These are phyloP conservation scores for Taurulus bubalis DNA, from an alignment of 2,113 vertebrate species.

Conservation along the genomic window DNA sequence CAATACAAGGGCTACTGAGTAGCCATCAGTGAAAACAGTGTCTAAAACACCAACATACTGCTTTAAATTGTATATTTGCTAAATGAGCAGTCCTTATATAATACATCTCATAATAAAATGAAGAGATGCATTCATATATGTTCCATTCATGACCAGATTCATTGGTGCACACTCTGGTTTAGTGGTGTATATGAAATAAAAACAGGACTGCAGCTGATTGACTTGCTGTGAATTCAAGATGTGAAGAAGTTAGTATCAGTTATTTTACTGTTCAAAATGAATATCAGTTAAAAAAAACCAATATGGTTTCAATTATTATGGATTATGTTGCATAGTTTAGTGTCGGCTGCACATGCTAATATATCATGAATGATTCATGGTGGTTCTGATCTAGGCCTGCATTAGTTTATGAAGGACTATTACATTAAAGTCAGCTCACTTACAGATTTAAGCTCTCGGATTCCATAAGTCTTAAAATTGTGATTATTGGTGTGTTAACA, in stretches of 20 bases:
- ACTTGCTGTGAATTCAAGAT: neutral
- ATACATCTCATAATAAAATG: neutral
- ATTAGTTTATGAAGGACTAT: neutral
- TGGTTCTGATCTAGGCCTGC: neutral
- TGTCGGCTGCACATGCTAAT: constrained; percentile 32
- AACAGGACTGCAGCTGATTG: neutral
- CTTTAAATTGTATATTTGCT: neutral
- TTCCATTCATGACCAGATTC: neutral
- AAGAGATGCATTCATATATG: constrained; percentile 2
- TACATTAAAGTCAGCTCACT: constrained; percentile 3
- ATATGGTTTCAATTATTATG: constrained; percentile 1
- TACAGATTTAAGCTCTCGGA: neutral
- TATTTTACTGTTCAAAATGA: neutral
- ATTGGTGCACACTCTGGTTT: neutral
- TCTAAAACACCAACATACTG: neutral
- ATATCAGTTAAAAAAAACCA: constrained; percentile 9
- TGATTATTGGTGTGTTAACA: neutral
- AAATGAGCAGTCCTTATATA: constrained; percentile 3
- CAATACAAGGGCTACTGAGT: neutral
- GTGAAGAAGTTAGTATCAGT: neutral
- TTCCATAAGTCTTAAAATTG: neutral
- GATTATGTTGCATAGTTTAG: constrained; percentile 16
- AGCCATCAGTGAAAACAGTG: neutral
- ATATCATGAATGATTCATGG: constrained; percentile 39
- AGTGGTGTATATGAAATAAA: neutral